A percentile compares a stretch with the other conserved stretches of the same genome.
These are phyloP conservation scores for Galbula dea DNA, from an alignment of 2,113 vertebrate species.

Conservation along the genomic window DNA sequence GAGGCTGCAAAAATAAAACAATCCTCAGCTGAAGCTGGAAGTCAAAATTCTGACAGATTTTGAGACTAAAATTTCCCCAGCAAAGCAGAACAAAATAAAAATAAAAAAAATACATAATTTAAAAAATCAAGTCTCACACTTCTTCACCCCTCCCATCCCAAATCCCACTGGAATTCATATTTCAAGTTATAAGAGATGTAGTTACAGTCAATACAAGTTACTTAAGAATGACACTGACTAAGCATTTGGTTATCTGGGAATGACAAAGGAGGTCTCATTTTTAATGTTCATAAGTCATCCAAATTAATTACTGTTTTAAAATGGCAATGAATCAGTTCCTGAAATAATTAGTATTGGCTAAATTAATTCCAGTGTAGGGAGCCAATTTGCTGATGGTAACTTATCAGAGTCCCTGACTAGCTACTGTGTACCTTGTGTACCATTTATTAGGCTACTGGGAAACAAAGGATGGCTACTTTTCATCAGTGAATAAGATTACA, in stretches of 20 bases:
- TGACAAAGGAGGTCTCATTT: conserved; percentile 54
- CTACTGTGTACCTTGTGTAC: not conserved
- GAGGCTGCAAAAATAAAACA: not conserved
- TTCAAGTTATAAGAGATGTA: not conserved
- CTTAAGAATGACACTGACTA: conserved; percentile 20
- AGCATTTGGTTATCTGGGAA: conserved; percentile 27
- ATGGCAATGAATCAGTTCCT: conserved; percentile 58
- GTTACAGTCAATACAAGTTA: not conserved
- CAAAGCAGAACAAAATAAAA: not conserved
- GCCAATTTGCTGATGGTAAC: conserved; percentile 55
- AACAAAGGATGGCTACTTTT: conserved; percentile 45
- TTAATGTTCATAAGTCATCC: conserved; percentile 38
- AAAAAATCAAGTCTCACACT: not conserved
- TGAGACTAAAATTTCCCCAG: not conserved
- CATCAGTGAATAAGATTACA: conserved; percentile 24
- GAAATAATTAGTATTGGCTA: conserved; percentile 55
- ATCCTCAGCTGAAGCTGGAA: not conserved
- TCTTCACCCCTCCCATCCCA: not conserved
- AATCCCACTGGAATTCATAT: not conserved
- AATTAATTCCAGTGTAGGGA: conserved; percentile 56
- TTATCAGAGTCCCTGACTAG: conserved; percentile 13
- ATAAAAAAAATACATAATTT: too few species aligned
- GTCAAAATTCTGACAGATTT: not conserved
- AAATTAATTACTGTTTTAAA: conserved; percentile 52
- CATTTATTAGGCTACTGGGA: conserved; percentile 41